Base-by-base conservation (phyloP, 2,113 vertebrate genomes). In the Panurus biarmicus region DNA sequence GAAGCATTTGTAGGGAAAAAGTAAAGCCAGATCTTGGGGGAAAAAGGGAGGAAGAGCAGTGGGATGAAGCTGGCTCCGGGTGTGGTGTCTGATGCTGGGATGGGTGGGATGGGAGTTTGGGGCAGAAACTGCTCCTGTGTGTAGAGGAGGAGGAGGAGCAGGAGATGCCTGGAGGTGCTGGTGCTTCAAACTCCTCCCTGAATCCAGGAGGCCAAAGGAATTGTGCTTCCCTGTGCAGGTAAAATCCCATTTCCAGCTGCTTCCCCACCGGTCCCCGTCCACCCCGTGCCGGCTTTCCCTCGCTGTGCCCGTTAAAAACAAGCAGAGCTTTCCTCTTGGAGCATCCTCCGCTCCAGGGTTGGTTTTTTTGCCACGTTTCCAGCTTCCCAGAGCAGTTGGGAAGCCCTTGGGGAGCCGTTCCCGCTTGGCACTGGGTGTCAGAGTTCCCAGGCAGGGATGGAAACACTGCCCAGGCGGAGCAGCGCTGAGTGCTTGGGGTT, bases 301-400 rank as follows among this genome's bases (percentile, higher is more conserved):
- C 40, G 61, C 26, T 12, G 60, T 71, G 51, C 35, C 64, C 10
- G 1, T 57, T 72, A n/a, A 73, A 93, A 94, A 69, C 66, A 51
- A 76, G 50, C 28, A 42, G 69, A 93, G 22, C 62, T 29, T 51
- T 95, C 36, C 80, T 88, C 25, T 95, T 54, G 19, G 53, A 77
- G 13, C 24, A 20, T 54, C 82, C 44, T 48, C 50, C 81, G 64
- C 91, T 93, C 60, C 85, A 81, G 77, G 66, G 31, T 8, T 18
- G 29, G 7, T 42, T 16, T 7, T 36, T 19, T 33, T 4, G 1
- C 40, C 40, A 3, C 8, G 14, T 33, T 60, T 51, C 31, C 2
- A 47, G 38, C 45, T 56, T 50, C 20, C 69, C 66, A 5, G 28
- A 60, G 82, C 33, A 20, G 78, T 77, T 75, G 33, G 44, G 82